Evolutionary conservation across 2,797 vertebrate species (phyloP), one percentile per base, ranked within the genome.

Genomic region (Ptychadena robeensis): DNA sequence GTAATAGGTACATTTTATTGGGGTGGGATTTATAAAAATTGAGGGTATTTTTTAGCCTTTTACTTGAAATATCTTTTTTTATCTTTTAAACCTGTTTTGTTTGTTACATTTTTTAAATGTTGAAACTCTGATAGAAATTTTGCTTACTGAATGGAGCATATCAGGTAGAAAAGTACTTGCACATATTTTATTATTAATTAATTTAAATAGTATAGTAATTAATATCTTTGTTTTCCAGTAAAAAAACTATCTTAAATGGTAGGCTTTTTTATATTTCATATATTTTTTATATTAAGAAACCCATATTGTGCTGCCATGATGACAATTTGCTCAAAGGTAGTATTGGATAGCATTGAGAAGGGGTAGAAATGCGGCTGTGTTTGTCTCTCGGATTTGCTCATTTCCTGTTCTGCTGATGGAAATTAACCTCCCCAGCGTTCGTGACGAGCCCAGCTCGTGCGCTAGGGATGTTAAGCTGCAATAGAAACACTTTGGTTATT

Each of bases 101-200:
- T 32, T 15, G 32, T 69, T 14, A 69, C 11, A 4, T 69, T 27
- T 27, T 5, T 69, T 25, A 25, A 10, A 9, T 38, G 31, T 67
- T 22, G 0, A 34, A 67, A 9, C 34, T 37, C 22, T 27, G 35
- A 7, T 38, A 69, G 67, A 37, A 34, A 38, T 40, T 69, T 40
- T 6, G 34, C 4, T 69, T 27, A 38, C 67, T 69, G 35, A n/a
- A 69, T 69, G n/a, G 35, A 37, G 22, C 34, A 35, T 27, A 69
- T 69, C n/a, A 28, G 35, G 35, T 69, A 40, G n/a, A 69, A 8
- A 25, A 38, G 2, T 28, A 38, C 10, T 38, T 37, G 32, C 14
- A 69, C 35, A 69, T n/a, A 68, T 68, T 37, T 37, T 25, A 28
- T 25, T 27, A 61, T 61, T 61, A 68, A 68, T 9, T 35, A 37